phyloP scores from a whole-genome alignment of 2,797 vertebrate species.

The Harpagifer antarcticus region DNA sequence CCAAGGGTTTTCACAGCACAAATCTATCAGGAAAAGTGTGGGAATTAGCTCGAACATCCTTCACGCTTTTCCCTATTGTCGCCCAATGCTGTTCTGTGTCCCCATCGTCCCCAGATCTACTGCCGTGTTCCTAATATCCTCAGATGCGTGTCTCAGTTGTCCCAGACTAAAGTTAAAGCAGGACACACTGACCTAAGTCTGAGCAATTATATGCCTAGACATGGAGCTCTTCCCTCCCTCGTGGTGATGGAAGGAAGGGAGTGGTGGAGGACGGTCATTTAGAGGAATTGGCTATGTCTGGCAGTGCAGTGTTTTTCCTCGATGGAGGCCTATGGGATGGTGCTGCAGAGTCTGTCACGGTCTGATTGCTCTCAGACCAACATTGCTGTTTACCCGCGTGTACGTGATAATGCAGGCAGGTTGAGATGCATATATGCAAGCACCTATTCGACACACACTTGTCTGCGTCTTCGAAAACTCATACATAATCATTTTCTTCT shows the following conservation, averaged over 20 bases:
- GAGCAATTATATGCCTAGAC: slow-evolving; percentile 38
- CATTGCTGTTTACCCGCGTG: slow-evolving; percentile 46
- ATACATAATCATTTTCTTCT: slow-evolving; percentile 27
- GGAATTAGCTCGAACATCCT: slow-evolving; percentile 60
- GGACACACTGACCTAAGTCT: slow-evolving; percentile 57
- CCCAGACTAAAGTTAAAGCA: slow-evolving; percentile 40
- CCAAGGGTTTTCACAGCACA: slow-evolving; percentile 30
- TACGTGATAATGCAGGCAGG: slow-evolving; percentile 24
- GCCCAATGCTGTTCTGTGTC: slow-evolving; percentile 11
- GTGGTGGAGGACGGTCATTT: slow-evolving; percentile 59
- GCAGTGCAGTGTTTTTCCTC: slow-evolving; percentile 60
- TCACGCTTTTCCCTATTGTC: slow-evolving; percentile 36
- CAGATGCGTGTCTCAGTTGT: neutral
- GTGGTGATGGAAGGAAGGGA: slow-evolving; percentile 34
- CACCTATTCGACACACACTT: neutral
- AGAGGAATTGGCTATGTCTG: slow-evolving; percentile 69
- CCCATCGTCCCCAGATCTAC: neutral
- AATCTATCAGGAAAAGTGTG: slow-evolving; percentile 45
- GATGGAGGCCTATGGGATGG: slow-evolving; percentile 63
- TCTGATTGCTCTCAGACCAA: slow-evolving; percentile 73
- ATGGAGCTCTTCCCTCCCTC: slow-evolving; percentile 41
- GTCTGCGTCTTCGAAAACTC: slow-evolving; percentile 10
- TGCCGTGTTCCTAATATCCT: too few species aligned
- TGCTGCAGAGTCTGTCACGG: slow-evolving; percentile 76
- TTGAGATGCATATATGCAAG: slow-evolving; percentile 10